A percentile compares a stretch with the other conserved stretches of the same genome.
Evolutionary conservation across 2,113 vertebrate species (phyloP).

Genomic region (Sturnus vulgaris): DNA sequence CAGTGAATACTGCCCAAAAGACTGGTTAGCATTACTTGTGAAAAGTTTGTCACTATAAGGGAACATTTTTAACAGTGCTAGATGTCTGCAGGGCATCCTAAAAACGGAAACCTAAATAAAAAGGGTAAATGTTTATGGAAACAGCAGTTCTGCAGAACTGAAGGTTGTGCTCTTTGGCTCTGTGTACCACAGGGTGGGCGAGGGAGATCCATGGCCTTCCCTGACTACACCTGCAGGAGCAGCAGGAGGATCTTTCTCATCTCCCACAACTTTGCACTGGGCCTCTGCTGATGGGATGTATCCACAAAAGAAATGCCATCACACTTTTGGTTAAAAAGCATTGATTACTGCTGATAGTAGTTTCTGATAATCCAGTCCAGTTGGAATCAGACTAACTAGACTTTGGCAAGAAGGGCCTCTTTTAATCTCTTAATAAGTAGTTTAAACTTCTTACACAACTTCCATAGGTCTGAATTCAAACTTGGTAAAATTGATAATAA

Average conservation of each 20-base stretch:
- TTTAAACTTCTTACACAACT: not conserved
- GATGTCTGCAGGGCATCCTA: not conserved
- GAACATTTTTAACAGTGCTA: not conserved
- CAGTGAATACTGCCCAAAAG: not conserved
- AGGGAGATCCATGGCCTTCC: not conserved
- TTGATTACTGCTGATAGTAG: not conserved
- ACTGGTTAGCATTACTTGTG: not conserved
- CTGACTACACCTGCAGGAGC: not conserved
- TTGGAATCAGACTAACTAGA: not conserved
- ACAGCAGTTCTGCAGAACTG: not conserved
- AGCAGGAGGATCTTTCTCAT: not conserved
- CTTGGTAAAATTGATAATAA: not conserved
- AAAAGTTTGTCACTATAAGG: not conserved
- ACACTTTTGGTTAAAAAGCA: not conserved
- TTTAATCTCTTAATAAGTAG: not conserved
- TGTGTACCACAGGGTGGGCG: fast-evolving
- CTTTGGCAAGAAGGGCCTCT: not conserved
- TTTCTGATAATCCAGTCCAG: not conserved
- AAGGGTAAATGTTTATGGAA: not conserved
- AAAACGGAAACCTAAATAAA: not conserved
- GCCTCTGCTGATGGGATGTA: not conserved
- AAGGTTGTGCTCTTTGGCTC: not conserved
- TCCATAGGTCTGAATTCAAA: not conserved
- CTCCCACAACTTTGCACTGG: not conserved
- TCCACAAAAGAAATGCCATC: not conserved